Evolutionary conservation across 2,797 vertebrate genomes (phyloP), one percentile per base, ranked within the genome.

Genomic region (Mormyrus proboscirostris): DNA sequence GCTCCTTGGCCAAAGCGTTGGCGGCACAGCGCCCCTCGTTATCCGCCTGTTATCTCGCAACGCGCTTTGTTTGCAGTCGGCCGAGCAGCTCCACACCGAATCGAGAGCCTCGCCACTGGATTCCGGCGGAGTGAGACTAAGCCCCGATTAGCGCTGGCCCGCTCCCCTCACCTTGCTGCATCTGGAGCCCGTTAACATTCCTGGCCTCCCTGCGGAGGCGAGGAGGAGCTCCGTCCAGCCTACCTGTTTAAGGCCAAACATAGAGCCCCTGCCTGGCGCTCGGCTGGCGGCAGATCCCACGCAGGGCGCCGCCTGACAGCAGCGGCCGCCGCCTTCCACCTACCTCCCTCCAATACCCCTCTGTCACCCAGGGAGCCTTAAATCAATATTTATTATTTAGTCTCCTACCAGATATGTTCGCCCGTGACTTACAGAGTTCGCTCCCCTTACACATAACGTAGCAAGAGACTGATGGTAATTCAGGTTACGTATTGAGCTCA

Each of bases 111-210:
- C 3, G 7, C 38, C 33, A 2, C 49, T 41, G 73, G 86, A 87
- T 90, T 91, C 89, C 88, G 33, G 29, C 57, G 14, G 84, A 38
- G 59, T 53, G 88, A 92, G 93, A 93, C 90, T 90, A 59, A 89
- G 86, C 84, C 10, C 90, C 90, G 91, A 90, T 92, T 92, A 92
- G 90, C 33, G 89, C 85, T 33, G 91, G 76, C 90, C 91, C 92
- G 90, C 89, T 88, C 89, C 90, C 90, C 91, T 93, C 92, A 93
- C 92, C 91, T 94, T 91, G 90, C 85, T 89, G 93, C 94, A 95
- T 95, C 95, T 95, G 95, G 94, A 94, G 90, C 19, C 89, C 88
- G 92, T 95, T 95, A 95, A 95, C 94, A 95, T 95, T 95, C 95
- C 94, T 92, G 50, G 69, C 73, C 55, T 49, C 90, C 90, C 92